phyloP scores from a whole-genome alignment of 2,113 vertebrate species.

The Columbina picui region DNA sequence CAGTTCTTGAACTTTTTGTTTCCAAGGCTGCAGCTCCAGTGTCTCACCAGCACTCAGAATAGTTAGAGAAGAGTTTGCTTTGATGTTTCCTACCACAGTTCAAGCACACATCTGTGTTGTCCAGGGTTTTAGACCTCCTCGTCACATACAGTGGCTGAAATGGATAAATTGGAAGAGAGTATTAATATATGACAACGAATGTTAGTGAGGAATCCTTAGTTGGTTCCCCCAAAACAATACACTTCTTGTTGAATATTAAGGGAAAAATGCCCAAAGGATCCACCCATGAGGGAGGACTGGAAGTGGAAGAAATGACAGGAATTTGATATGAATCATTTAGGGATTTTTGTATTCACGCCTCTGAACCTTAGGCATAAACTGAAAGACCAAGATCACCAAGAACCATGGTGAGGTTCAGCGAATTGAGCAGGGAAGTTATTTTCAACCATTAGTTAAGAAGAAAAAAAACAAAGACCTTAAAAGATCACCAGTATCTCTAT shows the following conservation, averaged over 20 bases:
- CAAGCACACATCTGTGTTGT: not conserved
- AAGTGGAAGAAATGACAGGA: not conserved
- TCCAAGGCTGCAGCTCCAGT: not conserved
- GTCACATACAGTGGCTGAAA: not conserved
- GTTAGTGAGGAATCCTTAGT: not conserved
- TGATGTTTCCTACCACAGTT: not conserved
- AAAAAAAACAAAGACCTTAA: not conserved
- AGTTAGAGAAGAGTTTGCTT: not conserved
- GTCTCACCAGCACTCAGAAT: not conserved
- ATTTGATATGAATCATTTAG: not conserved
- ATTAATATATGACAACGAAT: not conserved
- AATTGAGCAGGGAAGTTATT: not conserved
- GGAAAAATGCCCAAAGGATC: not conserved
- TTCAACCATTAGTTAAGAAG: not conserved
- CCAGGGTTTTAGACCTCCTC: not conserved
- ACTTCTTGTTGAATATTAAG: not conserved
- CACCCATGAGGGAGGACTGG: not conserved
- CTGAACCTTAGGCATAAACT: not conserved
- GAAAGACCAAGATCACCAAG: not conserved
- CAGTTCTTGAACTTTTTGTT: not conserved
- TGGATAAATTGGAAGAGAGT: not conserved
- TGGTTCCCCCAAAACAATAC: not conserved
- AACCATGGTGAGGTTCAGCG: not conserved
- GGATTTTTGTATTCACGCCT: not conserved
- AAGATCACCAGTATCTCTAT: not conserved